These are phyloP conservation scores for Lasioglossum villosulum DNA, from an alignment of 2,888 invertebrate genomes.

Conservation along the genomic window DNA sequence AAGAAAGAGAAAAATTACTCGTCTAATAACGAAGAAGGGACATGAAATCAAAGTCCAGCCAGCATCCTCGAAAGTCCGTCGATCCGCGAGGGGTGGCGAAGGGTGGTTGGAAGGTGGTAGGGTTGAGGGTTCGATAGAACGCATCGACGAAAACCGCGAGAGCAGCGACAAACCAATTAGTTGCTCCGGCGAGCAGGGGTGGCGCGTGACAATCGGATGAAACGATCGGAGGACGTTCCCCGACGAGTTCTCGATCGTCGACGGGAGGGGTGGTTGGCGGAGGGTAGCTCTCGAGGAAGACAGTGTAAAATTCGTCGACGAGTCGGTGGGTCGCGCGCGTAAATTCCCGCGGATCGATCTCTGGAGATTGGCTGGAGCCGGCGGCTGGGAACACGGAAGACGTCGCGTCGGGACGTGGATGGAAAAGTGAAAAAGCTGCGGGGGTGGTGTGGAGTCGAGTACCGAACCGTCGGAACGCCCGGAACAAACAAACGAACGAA, in stretches of 20 bases:
- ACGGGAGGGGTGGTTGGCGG: slow-evolving; percentile 11
- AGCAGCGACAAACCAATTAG: slow-evolving; percentile 78
- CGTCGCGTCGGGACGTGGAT: slow-evolving; percentile 4
- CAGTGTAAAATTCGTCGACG: slow-evolving; percentile 75
- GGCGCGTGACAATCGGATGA: slow-evolving; percentile 73
- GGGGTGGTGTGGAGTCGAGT: slow-evolving; percentile 57
- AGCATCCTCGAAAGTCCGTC: not conserved
- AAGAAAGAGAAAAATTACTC: too few relatives aligned
- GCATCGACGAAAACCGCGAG: slow-evolving; percentile 55
- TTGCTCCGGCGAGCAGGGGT: slow-evolving; percentile 64
- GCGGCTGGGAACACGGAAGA: not conserved
- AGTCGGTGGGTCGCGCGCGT: slow-evolving; percentile 74
- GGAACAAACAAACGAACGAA: slow-evolving; percentile 80
- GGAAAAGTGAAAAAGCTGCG: slow-evolving; percentile 32
- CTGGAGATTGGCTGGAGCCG: not conserved
- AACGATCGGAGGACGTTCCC: slow-evolving; percentile 70
- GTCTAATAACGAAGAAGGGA: too few relatives aligned
- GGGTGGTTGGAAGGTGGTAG: not conserved
- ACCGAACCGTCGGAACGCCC: slow-evolving; percentile 74
- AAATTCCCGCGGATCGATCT: slow-evolving; percentile 80
- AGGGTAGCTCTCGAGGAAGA: slow-evolving; percentile 57
- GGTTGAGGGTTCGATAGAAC: slow-evolving; percentile 17
- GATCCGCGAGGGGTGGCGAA: not conserved
- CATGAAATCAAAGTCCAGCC: not conserved
- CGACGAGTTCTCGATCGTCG: slow-evolving; percentile 19